Base-by-base conservation (phyloP, 1,140 invertebrate genomes). In the Caenorhabditis latens region DNA sequence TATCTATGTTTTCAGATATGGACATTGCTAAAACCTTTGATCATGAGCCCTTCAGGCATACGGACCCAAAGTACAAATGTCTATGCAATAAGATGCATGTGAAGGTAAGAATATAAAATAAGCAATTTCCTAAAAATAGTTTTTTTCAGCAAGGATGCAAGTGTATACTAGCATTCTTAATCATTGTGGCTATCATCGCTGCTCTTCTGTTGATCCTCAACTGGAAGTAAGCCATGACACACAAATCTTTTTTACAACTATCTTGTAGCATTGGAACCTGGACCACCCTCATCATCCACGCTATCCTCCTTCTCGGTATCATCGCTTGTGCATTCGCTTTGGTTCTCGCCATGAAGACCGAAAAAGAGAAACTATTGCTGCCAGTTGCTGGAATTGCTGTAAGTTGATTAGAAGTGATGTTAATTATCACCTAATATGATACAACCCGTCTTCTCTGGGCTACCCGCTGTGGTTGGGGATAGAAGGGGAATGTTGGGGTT, bases 1-100 rank as follows among this genome's bases (percentile, higher is more conserved):
- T 32, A 32, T 32, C 32, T 32, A 2, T 32, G 32, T 32, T 32
- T 79, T 40, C 71, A 84, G 82, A 57, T 84, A 86, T 86, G 86
- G 86, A 86, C 57, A 86, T 86, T 4, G 86, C 86, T 1, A 71
- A 71, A n/a, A 86, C 86, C 4, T 86, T 86, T n/a, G 86, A 86
- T 48, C 75, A 71, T 24, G 86, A 86, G 58, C 86, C 86, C 1
- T 86, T 86, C 50, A 40, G 86, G 53, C 86, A 86, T 40, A 63
- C 82, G 24, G 86, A 83, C 19, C 82, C 86, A 1, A 86, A 86
- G 40, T 86, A 86, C 43, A 86, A 84, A 65, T 83, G 75, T 67
- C 40, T 71, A 9, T 86, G 86, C 71, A 75, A 75, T 14, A 46
- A 63, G 14, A 86, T 86, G 85, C 86, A 86, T 48, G 82, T 83